Conservation (phyloP, 37 sponge, comb jelly and placozoan genomes). For the Ianthella basta region DNA sequence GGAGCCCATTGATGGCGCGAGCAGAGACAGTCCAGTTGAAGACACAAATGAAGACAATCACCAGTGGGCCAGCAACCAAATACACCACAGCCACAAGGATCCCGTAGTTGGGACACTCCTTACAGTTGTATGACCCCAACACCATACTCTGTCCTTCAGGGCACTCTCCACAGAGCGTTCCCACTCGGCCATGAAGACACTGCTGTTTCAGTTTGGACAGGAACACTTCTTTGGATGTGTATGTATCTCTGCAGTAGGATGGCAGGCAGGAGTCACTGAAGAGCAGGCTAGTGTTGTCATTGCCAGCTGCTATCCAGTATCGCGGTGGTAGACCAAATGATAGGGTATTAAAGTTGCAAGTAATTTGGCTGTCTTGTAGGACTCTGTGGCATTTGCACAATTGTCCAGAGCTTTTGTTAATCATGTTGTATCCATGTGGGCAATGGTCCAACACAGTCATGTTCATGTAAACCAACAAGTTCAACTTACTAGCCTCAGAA, state of each 20-base stretch:
- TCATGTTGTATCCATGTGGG: not conserved
- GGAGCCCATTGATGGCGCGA: conserved; percentile 42
- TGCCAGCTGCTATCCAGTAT: not conserved
- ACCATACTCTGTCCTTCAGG: conserved; percentile 9
- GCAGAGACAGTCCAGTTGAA: conserved; percentile 34
- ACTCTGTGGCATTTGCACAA: not conserved
- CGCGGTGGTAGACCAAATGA: not conserved
- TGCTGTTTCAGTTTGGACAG: too few relatives aligned
- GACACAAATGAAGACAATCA: conserved; percentile 27
- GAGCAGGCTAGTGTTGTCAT: not conserved
- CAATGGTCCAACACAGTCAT: not conserved
- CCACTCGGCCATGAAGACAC: conserved; percentile 31
- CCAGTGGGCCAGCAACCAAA: conserved; percentile 34
- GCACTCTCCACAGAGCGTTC: conserved; percentile 56
- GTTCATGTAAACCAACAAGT: too few relatives aligned
- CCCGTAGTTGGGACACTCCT: not conserved
- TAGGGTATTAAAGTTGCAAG: not conserved
- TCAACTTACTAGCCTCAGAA: too few relatives aligned
- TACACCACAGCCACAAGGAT: conserved; percentile 13
- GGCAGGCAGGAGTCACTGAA: too few relatives aligned
- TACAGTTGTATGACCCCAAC: conserved; percentile 38
- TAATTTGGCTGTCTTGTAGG: not conserved
- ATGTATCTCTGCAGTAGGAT: too few relatives aligned
- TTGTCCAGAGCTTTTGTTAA: not conserved
- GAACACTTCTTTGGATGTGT: too few relatives aligned